These are phyloP conservation scores for Pseudomugil gertrudae DNA, from an alignment of 2,797 vertebrate species.

Conservation along the genomic window DNA sequence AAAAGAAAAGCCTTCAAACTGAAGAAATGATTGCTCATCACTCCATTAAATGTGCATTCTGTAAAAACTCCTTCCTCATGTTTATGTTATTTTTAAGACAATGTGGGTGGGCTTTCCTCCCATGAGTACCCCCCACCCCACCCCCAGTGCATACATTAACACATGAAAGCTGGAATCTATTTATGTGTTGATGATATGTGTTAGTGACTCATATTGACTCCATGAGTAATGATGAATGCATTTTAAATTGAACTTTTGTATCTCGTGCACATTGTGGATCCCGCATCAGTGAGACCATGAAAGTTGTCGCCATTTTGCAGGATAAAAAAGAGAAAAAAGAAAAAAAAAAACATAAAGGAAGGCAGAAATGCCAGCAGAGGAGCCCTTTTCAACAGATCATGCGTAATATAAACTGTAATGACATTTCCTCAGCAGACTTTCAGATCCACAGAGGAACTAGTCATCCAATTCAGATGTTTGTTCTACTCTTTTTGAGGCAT, in stretches of 20 bases:
- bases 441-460: slow-evolving; percentile 55
- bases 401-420: slow-evolving; percentile 68
- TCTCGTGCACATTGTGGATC: neutral
- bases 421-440: slow-evolving; percentile 67
- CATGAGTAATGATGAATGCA: slow-evolving; percentile 5
- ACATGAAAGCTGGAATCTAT: neutral
- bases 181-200: slow-evolving; percentile 21
- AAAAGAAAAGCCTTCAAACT: neutral
- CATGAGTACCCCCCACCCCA: neutral
- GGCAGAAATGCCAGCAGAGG: slow-evolving; percentile 52
- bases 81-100: neutral
- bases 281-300: neutral
- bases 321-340: neutral
- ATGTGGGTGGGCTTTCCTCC: neutral
- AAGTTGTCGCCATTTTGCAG: slow-evolving; percentile 28
- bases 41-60: neutral
- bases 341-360: neutral
- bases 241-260: neutral
- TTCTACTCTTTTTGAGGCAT: slow-evolving; percentile 46
- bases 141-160: neutral
- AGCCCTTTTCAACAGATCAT: slow-evolving; percentile 48
- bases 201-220: neutral
- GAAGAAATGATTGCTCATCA: neutral
- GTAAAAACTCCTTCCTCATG: neutral
- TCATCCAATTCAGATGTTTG: slow-evolving; percentile 63